Percentiles rank a stretch among this genome's conserved stretches.
Conservation (phyloP, 2,797 vertebrate species). For the Anguilla megastoma region DNA sequence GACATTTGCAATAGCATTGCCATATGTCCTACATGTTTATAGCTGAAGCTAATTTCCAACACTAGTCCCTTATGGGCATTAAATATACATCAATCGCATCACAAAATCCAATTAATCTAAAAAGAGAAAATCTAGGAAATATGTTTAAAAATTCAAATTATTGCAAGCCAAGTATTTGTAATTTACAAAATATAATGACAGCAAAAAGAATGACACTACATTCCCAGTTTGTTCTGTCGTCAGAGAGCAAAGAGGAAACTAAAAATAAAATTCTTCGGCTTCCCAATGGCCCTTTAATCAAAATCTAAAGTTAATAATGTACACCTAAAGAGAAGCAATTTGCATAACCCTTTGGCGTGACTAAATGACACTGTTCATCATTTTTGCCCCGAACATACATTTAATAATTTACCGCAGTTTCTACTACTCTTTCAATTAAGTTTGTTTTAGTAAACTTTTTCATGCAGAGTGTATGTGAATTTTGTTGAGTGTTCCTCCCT, state of each 20-base stretch:
- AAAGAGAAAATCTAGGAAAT: no score
- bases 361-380: not conserved
- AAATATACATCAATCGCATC: no score
- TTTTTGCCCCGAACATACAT: not conserved
- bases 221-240: no score
- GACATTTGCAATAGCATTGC: no score
- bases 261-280: not conserved
- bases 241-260: not conserved
- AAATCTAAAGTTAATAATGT: not conserved
- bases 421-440: not conserved
- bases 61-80: no score
- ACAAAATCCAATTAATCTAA: no score
- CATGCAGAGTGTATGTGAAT: not conserved
- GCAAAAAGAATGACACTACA: no score
- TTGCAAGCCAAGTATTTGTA: no score
- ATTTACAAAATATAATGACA: no score
- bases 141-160: no score
- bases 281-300: not conserved
- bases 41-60: no score
- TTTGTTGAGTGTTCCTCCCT: not conserved
- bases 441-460: not conserved
- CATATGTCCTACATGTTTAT: no score
- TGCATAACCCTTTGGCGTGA: not conserved
- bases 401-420: not conserved
- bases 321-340: not conserved